Base-by-base conservation (phyloP, 2,797 vertebrate species). In the Argentina silus region DNA sequence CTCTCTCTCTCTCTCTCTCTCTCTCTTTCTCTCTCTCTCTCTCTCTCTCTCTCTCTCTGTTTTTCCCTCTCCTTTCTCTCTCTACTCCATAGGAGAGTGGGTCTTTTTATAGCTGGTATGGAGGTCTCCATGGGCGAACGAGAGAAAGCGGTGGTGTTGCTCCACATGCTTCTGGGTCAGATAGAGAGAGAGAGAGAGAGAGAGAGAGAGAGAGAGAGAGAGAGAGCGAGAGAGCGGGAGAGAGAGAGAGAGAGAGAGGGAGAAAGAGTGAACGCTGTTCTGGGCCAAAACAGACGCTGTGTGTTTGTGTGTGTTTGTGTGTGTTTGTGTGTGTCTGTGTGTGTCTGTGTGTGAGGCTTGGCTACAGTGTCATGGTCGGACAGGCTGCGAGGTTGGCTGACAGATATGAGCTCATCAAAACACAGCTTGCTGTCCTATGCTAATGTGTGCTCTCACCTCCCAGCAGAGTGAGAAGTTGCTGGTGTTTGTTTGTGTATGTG, bases 31-130 rank as follows among this genome's bases (percentile, higher is more conserved):
- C n/a, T 56, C 53, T 17, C n/a, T 56, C 53, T 56, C 53, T 17
- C 53, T 17, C n/a, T 62, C 7, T n/a, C 7, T 15, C 15, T 27
- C 23, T 11, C 27, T 61, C 23, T 27, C 57, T 15, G 7, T 3
- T 3, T 62, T 9, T 14, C 45, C 7, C 12, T 21, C 7, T 11
- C 5, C 50, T 51, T 42, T 15, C 15, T 21, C 63, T 19, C 62
- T 65, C 42, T 9, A 9, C 50, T 56, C 51, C 76, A 85, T 62
- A 70, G 78, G 74, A 81, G 78, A 89, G 76, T 81, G 77, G 67
- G 70, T 85, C 85, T 88, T 88, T 87, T 91, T 91, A 85, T 90
- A 90, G 87, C 83, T 74, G 86, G 82, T 73, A 74, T 85, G 64
- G 69, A 82, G 81, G 76, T 90, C 90, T 90, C 90, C 71, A 77